A percentile compares a stretch with the other conserved stretches of the same genome.
Evolutionary conservation across 2,888 invertebrate species (phyloP).

Genomic region (Amiota minor): DNA sequence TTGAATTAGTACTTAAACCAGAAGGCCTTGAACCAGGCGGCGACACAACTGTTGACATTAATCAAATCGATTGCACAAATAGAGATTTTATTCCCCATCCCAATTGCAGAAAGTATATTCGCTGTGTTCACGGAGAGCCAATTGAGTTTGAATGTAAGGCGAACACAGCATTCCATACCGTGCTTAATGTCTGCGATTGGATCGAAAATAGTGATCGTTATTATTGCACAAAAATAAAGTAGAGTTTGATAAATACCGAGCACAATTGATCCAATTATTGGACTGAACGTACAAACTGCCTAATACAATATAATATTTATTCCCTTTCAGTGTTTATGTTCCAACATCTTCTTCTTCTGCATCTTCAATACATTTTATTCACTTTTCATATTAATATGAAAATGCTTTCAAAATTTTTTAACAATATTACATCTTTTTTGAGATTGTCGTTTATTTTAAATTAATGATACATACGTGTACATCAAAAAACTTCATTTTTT

Average conservation of each 20-base stretch:
- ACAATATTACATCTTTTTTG: too few species aligned
- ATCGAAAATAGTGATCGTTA: conserved; percentile 80
- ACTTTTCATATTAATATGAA: too few species aligned
- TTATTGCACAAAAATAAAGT: conserved; percentile 66
- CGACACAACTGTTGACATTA: conserved; percentile 56
- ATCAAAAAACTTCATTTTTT: too few species aligned
- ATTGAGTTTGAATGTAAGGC: conserved; percentile 82
- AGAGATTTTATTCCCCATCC: conserved; percentile 77
- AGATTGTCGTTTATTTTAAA: too few species aligned
- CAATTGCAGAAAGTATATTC: conserved; percentile 84
- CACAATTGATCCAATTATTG: conserved; percentile 34
- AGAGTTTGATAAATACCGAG: conserved; percentile 51
- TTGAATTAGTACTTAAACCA: conserved; percentile 41
- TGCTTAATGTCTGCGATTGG: conserved; percentile 86
- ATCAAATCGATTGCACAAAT: conserved; percentile 74
- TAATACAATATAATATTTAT: too few species aligned
- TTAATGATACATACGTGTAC: too few species aligned
- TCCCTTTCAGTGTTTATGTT: too few species aligned
- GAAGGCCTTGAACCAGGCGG: conserved; percentile 26
- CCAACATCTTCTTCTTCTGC: too few species aligned
- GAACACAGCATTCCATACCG: conserved; percentile 84
- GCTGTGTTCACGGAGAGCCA: conserved; percentile 86
- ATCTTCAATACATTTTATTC: too few species aligned
- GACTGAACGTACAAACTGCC: too few species aligned
- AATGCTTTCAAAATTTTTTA: too few species aligned